These are phyloP conservation scores for Arctia plantaginis DNA, from an alignment of 2,888 invertebrate species.

Conservation along the genomic window DNA sequence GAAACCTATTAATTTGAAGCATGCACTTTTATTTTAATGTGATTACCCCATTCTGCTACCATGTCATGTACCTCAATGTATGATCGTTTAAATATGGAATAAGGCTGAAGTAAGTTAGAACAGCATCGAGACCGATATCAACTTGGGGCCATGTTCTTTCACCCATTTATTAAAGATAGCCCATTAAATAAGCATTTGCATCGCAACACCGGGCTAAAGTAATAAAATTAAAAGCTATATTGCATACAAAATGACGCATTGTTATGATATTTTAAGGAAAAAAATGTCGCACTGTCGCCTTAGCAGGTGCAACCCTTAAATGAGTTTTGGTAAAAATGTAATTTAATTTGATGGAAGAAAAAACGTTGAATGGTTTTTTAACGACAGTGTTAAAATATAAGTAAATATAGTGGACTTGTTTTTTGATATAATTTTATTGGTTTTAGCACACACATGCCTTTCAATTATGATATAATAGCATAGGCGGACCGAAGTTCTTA, in stretches of 20 bases:
- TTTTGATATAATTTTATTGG: neutral
- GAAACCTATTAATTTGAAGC: neutral
- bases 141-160: conserved; percentile 31
- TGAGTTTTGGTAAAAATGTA: conserved; percentile 47
- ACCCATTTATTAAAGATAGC: conserved; percentile 46
- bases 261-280: conserved; percentile 47
- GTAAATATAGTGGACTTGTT: conserved; percentile 4
- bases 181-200: conserved; percentile 67
- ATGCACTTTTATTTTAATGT: neutral
- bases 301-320: conserved; percentile 53
- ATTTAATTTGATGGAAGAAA: conserved; percentile 38
- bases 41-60: neutral
- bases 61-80: neutral
- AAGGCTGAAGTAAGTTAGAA: neutral
- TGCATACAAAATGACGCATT: conserved; percentile 53
- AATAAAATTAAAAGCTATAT: conserved; percentile 64
- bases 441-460: conserved; percentile 10
- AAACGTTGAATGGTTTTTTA: conserved; percentile 24
- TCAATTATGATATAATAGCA: conserved; percentile 12
- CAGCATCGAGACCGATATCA: conserved; percentile 7
- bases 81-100: neutral
- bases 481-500: neutral
- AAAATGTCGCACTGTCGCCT: conserved; percentile 40
- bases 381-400: conserved; percentile 13
- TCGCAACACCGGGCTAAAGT: conserved; percentile 51